phyloP scores from a whole-genome alignment of 2,113 vertebrate genomes.

The Halichoeres trimaculatus region DNA sequence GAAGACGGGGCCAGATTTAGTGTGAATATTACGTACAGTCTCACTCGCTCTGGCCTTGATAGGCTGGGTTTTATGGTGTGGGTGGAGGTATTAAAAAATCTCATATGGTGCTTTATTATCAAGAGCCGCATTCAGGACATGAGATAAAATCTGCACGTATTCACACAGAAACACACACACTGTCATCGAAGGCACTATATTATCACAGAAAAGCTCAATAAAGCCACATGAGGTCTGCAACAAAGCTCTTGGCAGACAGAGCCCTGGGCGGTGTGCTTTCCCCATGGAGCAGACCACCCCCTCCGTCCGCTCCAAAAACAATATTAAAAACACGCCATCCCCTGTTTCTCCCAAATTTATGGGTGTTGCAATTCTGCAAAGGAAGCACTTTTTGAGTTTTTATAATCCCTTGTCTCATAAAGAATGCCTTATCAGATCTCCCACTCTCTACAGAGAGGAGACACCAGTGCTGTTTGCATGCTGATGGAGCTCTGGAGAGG shows the following conservation, averaged over 20 bases:
- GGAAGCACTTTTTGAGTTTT: conserved; percentile 61
- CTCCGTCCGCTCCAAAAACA: conserved; percentile 64
- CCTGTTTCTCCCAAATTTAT: conserved; percentile 46
- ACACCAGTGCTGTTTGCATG: conserved; percentile 42
- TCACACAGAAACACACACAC: conserved; percentile 25
- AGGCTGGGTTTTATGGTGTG: conserved; percentile 23
- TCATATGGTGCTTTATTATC: conserved; percentile 49
- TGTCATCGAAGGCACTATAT: conserved; percentile 45
- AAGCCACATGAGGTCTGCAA: conserved; percentile 68
- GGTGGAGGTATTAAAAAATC: conserved; percentile 58
- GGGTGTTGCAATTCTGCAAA: conserved; percentile 49
- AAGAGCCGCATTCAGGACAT: conserved; percentile 25
- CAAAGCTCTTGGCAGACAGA: conserved; percentile 63
- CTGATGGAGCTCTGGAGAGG: conserved; percentile 47
- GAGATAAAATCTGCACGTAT: conserved; percentile 51
- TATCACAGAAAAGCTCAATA: conserved; percentile 66
- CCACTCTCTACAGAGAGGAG: conserved; percentile 31
- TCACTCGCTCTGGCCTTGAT: conserved; percentile 34
- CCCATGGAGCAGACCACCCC: conserved; percentile 60
- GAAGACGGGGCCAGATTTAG: conserved; percentile 11
- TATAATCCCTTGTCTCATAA: conserved; percentile 55
- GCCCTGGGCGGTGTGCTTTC: conserved; percentile 47
- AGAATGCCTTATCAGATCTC: conserved; percentile 56
- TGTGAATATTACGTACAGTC: conserved; percentile 31
- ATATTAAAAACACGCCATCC: conserved; percentile 67